phyloP scores from a whole-genome alignment of 2,797 vertebrate genomes.

The Mormyrus proboscirostris region DNA sequence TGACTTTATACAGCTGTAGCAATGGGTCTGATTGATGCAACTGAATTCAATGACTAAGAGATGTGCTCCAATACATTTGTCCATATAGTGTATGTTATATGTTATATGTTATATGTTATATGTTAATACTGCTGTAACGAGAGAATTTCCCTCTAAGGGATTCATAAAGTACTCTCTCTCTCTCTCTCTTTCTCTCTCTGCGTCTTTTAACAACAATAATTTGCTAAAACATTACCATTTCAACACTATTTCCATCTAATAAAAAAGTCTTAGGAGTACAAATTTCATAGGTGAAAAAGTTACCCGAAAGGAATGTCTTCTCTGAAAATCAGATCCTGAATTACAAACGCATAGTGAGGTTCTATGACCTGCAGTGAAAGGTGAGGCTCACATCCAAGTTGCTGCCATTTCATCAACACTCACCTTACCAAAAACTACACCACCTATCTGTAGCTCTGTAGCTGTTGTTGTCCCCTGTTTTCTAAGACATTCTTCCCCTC shows the following conservation, averaged over 20 bases:
- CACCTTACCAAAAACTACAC: not conserved
- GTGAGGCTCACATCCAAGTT: not conserved
- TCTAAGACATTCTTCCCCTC: not conserved
- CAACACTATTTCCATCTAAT: not conserved
- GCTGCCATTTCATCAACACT: not conserved
- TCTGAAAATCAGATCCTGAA: not conserved
- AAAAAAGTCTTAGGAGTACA: not conserved
- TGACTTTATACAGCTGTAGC: not conserved
- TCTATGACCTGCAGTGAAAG: not conserved
- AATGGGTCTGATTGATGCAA: not conserved
- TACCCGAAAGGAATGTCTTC: not conserved
- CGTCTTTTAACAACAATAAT: not conserved
- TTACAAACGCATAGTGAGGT: not conserved
- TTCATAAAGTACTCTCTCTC: not conserved
- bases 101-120: not conserved
- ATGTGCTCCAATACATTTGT: not conserved
- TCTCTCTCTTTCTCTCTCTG: not conserved
- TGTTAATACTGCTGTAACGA: not conserved
- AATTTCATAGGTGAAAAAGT: not conserved
- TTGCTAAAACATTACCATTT: not conserved
- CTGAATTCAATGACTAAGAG: not conserved
- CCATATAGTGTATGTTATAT: not conserved
- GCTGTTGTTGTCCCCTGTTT: not conserved
- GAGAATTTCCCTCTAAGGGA: not conserved
- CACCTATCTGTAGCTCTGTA: not conserved